A percentile compares a stretch with the other conserved stretches of the same genome.
phyloP scores from a whole-genome alignment of 2,113 vertebrate genomes.

The Ellobius talpinus region DNA sequence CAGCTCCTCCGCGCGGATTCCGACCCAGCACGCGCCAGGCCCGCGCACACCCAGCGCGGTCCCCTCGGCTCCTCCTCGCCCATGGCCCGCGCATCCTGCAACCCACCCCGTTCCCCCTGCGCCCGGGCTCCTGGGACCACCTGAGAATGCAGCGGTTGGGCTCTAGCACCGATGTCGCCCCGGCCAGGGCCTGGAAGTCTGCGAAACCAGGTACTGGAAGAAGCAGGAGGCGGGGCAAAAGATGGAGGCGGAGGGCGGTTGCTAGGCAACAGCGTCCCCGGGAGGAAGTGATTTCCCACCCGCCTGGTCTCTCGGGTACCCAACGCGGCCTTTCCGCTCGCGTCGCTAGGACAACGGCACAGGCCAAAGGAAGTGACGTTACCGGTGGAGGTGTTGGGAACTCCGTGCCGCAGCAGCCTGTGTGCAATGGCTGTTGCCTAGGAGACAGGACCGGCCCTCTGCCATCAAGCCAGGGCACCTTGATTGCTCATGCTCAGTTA shows the following conservation, averaged over 20 bases:
- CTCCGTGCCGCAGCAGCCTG: rapidly evolving
- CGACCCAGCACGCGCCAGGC: background rate
- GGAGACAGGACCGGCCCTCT: background rate
- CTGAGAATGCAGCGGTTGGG: too few relatives aligned
- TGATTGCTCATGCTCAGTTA: background rate
- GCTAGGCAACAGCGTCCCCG: constrained; percentile 70
- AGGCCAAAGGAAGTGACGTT: constrained; percentile 71
- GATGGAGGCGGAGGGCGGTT: constrained; percentile 56
- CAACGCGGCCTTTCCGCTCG: background rate
- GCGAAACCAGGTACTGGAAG: rapidly evolving
- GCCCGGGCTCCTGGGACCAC: rapidly evolving
- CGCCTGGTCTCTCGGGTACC: constrained; percentile 42
- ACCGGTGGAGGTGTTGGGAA: background rate
- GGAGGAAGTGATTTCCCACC: constrained; percentile 70
- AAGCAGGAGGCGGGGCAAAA: constrained; percentile 7
- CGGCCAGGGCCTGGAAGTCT: background rate
- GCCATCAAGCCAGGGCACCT: too few relatives aligned
- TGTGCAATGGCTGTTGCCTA: background rate
- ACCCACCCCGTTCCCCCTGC: background rate
- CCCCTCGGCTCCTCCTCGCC: background rate
- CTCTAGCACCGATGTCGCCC: background rate
- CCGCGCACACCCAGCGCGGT: background rate
- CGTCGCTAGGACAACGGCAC: constrained; percentile 10
- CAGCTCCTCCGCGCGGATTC: background rate
- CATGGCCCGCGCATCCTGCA: rapidly evolving